A percentile compares a stretch with the other conserved stretches of the same genome.
These are phyloP conservation scores for Apodemus sylvaticus DNA, from an alignment of 2,113 vertebrate genomes.

Conservation along the genomic window DNA sequence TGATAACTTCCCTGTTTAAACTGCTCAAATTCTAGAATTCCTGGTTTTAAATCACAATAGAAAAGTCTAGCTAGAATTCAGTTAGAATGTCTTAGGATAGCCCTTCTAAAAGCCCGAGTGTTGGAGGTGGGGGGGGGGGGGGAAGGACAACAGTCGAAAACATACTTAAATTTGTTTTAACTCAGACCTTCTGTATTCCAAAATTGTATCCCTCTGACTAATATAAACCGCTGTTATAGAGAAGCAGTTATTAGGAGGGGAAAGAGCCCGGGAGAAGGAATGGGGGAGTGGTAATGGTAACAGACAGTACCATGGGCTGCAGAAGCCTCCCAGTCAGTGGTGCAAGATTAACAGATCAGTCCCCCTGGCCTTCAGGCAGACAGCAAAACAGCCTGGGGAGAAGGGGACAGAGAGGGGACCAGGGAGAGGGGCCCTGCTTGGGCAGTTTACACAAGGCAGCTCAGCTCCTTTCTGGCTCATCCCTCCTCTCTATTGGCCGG, in stretches of 20 bases:
- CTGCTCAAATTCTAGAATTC: constrained; percentile 53
- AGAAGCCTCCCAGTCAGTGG: constrained; percentile 89
- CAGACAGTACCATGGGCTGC: constrained; percentile 97
- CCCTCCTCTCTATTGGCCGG: constrained; percentile 87
- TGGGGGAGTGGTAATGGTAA: constrained; percentile 97
- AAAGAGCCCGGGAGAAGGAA: constrained; percentile 86
- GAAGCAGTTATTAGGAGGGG: constrained; percentile 75
- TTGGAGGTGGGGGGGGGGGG: accelerated
- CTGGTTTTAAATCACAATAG: constrained; percentile 68
- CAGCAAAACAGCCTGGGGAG: constrained; percentile 68
- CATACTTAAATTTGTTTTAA: constrained; percentile 65
- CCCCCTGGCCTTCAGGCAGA: constrained; percentile 85
- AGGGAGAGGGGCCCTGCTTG: constrained; percentile 54
- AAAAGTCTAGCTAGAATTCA: constrained; percentile 68
- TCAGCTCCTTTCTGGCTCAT: constrained; percentile 84
- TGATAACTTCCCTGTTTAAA: constrained; percentile 2
- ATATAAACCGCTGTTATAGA: constrained; percentile 81
- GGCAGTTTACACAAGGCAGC: constrained; percentile 84
- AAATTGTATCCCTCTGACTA: constrained; percentile 81
- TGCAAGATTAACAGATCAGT: constrained; percentile 88
- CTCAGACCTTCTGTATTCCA: constrained; percentile 70
- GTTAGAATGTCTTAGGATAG: constrained; percentile 42
- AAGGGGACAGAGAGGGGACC: constrained; percentile 57
- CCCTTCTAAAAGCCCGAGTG: constrained; percentile 34
- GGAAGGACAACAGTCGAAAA: background rate